Conservation (phyloP, 2,797 vertebrate genomes). For the Stomatorhinus walkeri region DNA sequence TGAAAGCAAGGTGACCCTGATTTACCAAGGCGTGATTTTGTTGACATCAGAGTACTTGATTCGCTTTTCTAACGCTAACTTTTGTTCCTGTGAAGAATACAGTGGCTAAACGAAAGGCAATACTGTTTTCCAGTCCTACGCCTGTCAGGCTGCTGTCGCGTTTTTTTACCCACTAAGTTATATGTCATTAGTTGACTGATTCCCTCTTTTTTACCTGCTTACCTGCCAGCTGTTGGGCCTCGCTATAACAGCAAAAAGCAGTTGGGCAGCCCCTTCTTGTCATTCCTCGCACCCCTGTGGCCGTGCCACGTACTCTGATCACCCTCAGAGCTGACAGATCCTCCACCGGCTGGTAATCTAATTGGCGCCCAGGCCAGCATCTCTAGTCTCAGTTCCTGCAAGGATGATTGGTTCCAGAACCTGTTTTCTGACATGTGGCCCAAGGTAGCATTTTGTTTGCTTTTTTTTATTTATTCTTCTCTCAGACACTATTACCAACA, state of each 20-base stretch:
- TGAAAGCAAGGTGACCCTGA: neutral
- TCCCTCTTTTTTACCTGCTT: neutral
- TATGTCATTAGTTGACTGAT: slow-evolving; percentile 2
- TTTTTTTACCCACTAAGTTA: neutral
- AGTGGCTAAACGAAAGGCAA: neutral
- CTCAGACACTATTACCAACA: neutral
- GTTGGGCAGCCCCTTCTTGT: neutral
- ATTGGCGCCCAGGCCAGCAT: slow-evolving; percentile 10
- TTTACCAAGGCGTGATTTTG: neutral
- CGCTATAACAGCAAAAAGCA: neutral
- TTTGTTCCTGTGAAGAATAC: neutral
- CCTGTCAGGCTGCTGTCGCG: neutral
- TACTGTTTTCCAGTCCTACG: neutral
- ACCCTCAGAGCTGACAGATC: neutral
- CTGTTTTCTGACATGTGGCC: slow-evolving; percentile 1
- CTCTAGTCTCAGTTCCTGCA: neutral
- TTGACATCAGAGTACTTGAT: neutral
- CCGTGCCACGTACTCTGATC: neutral
- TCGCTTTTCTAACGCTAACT: neutral
- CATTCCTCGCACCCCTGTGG: neutral
- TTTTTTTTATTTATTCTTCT: neutral
- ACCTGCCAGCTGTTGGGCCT: neutral
- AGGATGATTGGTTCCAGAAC: slow-evolving; percentile 9
- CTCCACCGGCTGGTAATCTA: slow-evolving; percentile 10
- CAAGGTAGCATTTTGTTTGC: neutral